A percentile compares a stretch with the other conserved stretches of the same genome.
Evolutionary conservation across 2,888 invertebrate genomes (phyloP).

Genomic region (Ametastegia equiseti): DNA sequence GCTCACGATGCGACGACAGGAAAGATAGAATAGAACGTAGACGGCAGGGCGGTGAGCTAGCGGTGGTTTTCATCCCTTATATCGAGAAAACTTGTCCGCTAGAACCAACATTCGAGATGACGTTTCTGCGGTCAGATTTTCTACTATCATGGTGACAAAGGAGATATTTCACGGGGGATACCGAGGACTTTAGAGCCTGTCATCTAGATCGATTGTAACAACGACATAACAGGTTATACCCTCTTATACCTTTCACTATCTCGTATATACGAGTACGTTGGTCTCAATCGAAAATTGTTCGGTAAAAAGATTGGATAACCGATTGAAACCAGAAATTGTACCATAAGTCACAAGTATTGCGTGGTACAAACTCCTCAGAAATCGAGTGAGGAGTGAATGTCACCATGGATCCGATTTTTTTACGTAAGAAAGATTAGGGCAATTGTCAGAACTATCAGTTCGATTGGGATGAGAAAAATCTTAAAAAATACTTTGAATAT

Average conservation of each 20-base stretch:
- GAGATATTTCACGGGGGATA: neutral
- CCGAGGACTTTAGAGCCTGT: neutral
- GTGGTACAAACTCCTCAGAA: too few species aligned
- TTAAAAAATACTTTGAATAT: too few species aligned
- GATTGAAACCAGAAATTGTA: neutral
- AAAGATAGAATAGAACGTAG: conserved; percentile 7
- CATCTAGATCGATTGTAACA: conserved; percentile 23
- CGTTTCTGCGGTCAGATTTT: conserved; percentile 38
- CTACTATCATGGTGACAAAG: conserved; percentile 22
- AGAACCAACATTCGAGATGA: neutral
- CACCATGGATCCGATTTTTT: too few species aligned
- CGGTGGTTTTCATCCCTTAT: too few species aligned
- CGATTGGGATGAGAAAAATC: too few species aligned
- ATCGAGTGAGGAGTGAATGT: too few species aligned
- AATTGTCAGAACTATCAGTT: too few species aligned
- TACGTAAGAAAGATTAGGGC: too few species aligned
- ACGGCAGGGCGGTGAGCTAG: neutral
- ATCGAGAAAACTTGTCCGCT: neutral
- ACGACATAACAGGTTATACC: neutral
- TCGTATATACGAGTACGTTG: too few species aligned
- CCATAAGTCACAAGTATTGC: neutral
- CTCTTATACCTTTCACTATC: neutral
- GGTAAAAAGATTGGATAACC: neutral
- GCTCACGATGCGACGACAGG: neutral
- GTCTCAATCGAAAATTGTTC: neutral